Evolutionary conservation across 1,140 invertebrate genomes (phyloP).

Genomic region (Proctacanthus coquilletti): DNA sequence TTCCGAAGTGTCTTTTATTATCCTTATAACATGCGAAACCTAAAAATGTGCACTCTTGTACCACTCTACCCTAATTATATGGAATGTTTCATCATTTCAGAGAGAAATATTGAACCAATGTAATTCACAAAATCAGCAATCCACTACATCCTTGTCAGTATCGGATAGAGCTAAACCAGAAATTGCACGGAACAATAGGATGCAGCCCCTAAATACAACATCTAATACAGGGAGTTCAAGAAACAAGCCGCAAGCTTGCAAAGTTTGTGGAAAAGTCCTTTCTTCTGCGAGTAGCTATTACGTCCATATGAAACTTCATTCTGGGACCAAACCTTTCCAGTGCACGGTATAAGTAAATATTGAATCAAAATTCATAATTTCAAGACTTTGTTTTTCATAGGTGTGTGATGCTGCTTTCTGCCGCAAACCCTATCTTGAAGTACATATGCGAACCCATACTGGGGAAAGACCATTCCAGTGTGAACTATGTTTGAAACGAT

Average conservation of each 20-base stretch:
- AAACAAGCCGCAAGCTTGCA: conserved; percentile 53
- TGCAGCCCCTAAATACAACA: too few relatives aligned
- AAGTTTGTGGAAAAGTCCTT: conserved; percentile 57
- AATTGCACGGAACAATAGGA: too few relatives aligned
- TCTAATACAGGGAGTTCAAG: too few relatives aligned
- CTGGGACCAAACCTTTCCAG: conserved; percentile 59
- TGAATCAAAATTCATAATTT: background rate
- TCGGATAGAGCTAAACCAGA: too few relatives aligned
- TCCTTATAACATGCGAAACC: too few relatives aligned
- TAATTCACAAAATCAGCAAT: too few relatives aligned
- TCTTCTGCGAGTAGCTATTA: conserved; percentile 61
- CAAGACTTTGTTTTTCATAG: conserved; percentile 7
- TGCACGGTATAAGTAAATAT: conserved; percentile 42
- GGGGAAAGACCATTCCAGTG: conserved; percentile 65
- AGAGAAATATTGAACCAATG: too few relatives aligned
- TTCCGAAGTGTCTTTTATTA: too few relatives aligned
- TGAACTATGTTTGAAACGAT: conserved; percentile 56
- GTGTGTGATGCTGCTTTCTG: conserved; percentile 46
- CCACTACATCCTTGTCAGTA: too few relatives aligned
- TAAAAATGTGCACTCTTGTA: too few relatives aligned
- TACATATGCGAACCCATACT: conserved; percentile 42
- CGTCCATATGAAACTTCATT: conserved; percentile 66
- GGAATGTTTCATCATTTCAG: too few relatives aligned
- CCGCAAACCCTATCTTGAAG: conserved; percentile 46
- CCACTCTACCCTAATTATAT: too few relatives aligned